Evolutionary conservation across 1,140 invertebrate species (phyloP).

Genomic region (Oryzaephilus surinamensis): DNA sequence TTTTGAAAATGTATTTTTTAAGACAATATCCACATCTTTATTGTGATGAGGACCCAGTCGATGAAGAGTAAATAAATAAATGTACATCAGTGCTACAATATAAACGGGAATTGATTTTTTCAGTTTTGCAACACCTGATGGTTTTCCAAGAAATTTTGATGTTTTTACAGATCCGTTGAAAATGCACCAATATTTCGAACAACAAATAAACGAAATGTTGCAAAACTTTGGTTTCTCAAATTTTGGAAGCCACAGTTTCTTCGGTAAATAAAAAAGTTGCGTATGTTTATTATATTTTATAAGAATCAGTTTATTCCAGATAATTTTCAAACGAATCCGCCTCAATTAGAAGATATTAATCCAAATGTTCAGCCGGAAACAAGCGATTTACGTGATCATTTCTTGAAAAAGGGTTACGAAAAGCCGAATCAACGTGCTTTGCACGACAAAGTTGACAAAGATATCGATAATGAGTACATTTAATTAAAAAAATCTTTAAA

Average conservation of each 20-base stretch:
- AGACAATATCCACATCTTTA: no score
- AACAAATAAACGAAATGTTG: slow-evolving; percentile 36
- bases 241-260: slow-evolving; percentile 12
- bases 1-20: no score
- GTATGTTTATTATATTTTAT: slow-evolving; percentile 1
- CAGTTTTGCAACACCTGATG: no score
- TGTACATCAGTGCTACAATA: no score
- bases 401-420: slow-evolving; percentile 37
- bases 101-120: no score
- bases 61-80: no score
- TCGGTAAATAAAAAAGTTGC: slow-evolving; percentile 23
- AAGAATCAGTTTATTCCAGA: slow-evolving; percentile 4
- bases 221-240: slow-evolving; percentile 26
- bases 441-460: slow-evolving; percentile 34
- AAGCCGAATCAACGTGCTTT: slow-evolving; percentile 9
- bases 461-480: slow-evolving; percentile 44
- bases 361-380: not conserved
- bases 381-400: slow-evolving; percentile 32
- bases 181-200: slow-evolving; percentile 39
- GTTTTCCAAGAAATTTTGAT: no score
- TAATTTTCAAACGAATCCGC: no score
- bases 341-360: slow-evolving; percentile 5
- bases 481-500: not conserved
- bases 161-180: slow-evolving; percentile 38
- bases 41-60: no score